Conservation (phyloP, 2,888 invertebrate species). For the Ischnura elegans region DNA sequence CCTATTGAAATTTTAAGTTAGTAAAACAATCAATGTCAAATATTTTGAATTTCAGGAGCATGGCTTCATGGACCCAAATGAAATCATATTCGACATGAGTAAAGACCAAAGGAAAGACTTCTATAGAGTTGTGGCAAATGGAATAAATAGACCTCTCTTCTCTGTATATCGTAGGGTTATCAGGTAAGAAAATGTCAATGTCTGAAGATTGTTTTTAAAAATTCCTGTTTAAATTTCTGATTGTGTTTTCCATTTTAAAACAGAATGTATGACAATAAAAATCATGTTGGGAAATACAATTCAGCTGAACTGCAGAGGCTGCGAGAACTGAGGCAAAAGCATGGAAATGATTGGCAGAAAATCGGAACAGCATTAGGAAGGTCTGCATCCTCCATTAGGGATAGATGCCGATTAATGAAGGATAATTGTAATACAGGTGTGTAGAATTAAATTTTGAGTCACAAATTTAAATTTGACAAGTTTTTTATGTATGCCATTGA, state of each 20-base stretch:
- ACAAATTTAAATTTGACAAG: not conserved
- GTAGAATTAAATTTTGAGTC: not conserved
- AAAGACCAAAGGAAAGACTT: slow-evolving; percentile 79
- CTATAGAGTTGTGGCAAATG: slow-evolving; percentile 77
- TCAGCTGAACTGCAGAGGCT: slow-evolving; percentile 76
- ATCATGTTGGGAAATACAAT: slow-evolving; percentile 78
- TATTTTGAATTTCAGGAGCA: slow-evolving; percentile 74
- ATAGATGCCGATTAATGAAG: slow-evolving; percentile 78
- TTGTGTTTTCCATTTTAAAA: not conserved
- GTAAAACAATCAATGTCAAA: not conserved
- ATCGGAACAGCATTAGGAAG: slow-evolving; percentile 77
- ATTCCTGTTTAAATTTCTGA: not conserved
- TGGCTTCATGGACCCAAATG: slow-evolving; percentile 76
- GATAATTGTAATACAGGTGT: slow-evolving; percentile 78
- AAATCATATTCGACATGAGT: slow-evolving; percentile 78
- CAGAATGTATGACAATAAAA: slow-evolving; percentile 79
- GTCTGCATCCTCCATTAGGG: slow-evolving; percentile 79
- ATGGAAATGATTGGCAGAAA: slow-evolving; percentile 78
- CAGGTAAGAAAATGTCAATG: slow-evolving; percentile 69
- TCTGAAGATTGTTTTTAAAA: not conserved
- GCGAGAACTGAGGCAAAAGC: slow-evolving; percentile 75
- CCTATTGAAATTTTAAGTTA: too few relatives aligned
- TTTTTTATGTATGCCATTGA: not conserved
- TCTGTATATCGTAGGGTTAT: slow-evolving; percentile 78
- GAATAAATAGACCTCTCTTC: slow-evolving; percentile 78